These are phyloP conservation scores for Cyclina sinensis DNA, from an alignment of 1,140 invertebrate species.

Conservation along the genomic window DNA sequence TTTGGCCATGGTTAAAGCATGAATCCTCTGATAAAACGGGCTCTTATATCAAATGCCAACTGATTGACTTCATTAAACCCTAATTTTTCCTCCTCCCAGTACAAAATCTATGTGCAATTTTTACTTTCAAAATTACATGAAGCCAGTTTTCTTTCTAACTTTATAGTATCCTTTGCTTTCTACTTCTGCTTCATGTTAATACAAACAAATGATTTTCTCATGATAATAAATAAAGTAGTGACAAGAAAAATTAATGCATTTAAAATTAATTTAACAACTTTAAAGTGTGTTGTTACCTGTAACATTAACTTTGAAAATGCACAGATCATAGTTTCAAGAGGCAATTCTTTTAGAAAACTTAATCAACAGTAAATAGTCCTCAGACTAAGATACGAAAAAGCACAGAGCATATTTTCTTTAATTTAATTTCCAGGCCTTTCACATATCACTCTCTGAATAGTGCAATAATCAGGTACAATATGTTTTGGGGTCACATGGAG, in stretches of 20 bases:
- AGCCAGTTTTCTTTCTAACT: too few relatives aligned
- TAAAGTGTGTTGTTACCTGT: too few relatives aligned
- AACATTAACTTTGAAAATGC: too few relatives aligned
- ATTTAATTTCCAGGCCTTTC: slow-evolving; percentile 21
- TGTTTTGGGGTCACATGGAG: slow-evolving; percentile 37
- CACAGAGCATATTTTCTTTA: slow-evolving; percentile 29
- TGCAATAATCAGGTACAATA: slow-evolving; percentile 34
- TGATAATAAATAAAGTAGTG: not conserved
- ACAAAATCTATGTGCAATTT: not conserved
- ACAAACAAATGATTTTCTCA: not conserved
- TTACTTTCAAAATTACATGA: too few relatives aligned
- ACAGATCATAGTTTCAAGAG: too few relatives aligned
- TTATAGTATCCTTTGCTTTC: too few relatives aligned
- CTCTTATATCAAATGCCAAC: slow-evolving; percentile 53
- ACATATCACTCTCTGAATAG: slow-evolving; percentile 26
- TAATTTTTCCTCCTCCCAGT: not conserved
- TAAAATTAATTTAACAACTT: not conserved
- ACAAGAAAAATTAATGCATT: not conserved
- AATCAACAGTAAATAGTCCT: too few relatives aligned
- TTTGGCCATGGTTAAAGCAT: slow-evolving; percentile 30
- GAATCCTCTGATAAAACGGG: slow-evolving; percentile 45
- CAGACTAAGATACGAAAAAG: not conserved
- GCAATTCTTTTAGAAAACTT: too few relatives aligned
- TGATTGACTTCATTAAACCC: slow-evolving; percentile 50
- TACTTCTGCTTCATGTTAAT: not conserved